A percentile compares a stretch with the other conserved stretches of the same genome.
Conservation (phyloP, 1,140 invertebrate genomes). For the Drosophila pruinosa region DNA sequence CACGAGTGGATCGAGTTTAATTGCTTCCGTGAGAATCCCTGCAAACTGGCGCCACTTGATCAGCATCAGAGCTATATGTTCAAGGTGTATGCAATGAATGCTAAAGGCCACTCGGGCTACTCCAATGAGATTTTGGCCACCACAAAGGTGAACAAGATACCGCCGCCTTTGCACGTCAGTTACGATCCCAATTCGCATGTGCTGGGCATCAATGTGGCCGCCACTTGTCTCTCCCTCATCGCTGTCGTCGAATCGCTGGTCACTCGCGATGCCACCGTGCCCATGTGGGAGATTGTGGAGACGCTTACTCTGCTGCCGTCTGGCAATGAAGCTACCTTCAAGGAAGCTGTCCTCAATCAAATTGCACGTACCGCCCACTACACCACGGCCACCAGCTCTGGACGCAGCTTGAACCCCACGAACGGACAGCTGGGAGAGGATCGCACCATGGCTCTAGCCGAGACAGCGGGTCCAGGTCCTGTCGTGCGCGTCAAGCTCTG, state of each 20-base stretch:
- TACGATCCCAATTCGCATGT: conserved; percentile 90
- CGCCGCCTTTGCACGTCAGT: conserved; percentile 90
- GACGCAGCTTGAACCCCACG: conserved; percentile 77
- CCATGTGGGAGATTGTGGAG: conserved; percentile 89
- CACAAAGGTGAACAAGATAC: conserved; percentile 93
- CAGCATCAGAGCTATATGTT: conserved; percentile 93
- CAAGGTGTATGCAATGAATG: conserved; percentile 93
- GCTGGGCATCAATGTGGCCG: conserved; percentile 90
- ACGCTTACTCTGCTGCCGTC: conserved; percentile 87
- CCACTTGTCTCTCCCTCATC: conserved; percentile 89
- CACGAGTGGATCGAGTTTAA: conserved; percentile 91
- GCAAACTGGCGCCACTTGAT: conserved; percentile 91
- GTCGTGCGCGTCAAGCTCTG: conserved; percentile 91
- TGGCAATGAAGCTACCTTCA: conserved; percentile 86
- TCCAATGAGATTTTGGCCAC: conserved; percentile 90
- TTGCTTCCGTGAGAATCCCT: conserved; percentile 93
- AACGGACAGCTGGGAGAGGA: conserved; percentile 83
- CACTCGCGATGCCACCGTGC: conserved; percentile 84
- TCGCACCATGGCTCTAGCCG: conserved; percentile 82
- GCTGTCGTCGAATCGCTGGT: conserved; percentile 88
- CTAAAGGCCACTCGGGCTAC: conserved; percentile 92
- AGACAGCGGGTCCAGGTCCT: conserved; percentile 85
- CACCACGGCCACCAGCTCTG: conserved; percentile 62
- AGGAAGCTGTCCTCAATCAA: conserved; percentile 87
- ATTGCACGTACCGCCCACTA: conserved; percentile 77